Percentiles rank a stretch among this genome's conserved stretches.
Evolutionary conservation across 2,797 vertebrate genomes (phyloP).

Genomic region (Falco biarmicus): DNA sequence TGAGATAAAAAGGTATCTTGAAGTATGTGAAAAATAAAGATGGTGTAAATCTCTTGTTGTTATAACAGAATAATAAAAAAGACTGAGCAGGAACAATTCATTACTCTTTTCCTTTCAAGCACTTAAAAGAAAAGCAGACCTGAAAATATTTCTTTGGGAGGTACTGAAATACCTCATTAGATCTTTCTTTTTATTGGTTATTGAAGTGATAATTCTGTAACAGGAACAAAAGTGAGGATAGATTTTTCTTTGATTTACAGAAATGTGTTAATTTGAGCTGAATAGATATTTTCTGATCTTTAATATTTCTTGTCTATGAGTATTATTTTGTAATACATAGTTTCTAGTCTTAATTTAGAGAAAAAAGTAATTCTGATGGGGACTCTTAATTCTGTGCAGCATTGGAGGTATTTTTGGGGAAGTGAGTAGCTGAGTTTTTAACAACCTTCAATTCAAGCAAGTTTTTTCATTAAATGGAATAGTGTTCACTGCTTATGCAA

Average conservation of each 20-base stretch:
- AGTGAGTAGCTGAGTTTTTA: not conserved
- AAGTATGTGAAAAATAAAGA: conserved; percentile 1
- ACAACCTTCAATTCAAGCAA: not conserved
- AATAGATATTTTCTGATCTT: conserved; percentile 36
- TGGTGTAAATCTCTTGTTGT: not conserved
- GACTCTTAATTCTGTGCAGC: not conserved
- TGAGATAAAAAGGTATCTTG: not conserved
- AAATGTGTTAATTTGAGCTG: conserved; percentile 62
- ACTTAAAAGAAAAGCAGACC: conserved; percentile 43
- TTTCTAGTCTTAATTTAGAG: conserved; percentile 42
- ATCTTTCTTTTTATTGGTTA: conserved; percentile 43
- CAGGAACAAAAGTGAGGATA: conserved; percentile 30
- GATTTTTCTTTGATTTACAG: conserved; percentile 58
- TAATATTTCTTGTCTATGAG: not conserved
- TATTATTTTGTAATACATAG: conserved; percentile 39
- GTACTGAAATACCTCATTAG: conserved; percentile 65
- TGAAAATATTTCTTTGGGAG: conserved; percentile 57
- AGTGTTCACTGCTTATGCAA: not conserved
- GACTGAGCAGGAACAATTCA: not conserved
- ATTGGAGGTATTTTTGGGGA: not conserved
- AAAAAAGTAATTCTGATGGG: not conserved
- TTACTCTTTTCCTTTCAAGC: conserved; percentile 50
- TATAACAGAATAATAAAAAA: not conserved
- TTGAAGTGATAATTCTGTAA: conserved; percentile 62
- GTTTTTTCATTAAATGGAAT: not conserved